Evolutionary conservation across 2,888 invertebrate genomes (phyloP), one percentile per base, ranked within the genome.

Genomic region (Agrochola macilenta): DNA sequence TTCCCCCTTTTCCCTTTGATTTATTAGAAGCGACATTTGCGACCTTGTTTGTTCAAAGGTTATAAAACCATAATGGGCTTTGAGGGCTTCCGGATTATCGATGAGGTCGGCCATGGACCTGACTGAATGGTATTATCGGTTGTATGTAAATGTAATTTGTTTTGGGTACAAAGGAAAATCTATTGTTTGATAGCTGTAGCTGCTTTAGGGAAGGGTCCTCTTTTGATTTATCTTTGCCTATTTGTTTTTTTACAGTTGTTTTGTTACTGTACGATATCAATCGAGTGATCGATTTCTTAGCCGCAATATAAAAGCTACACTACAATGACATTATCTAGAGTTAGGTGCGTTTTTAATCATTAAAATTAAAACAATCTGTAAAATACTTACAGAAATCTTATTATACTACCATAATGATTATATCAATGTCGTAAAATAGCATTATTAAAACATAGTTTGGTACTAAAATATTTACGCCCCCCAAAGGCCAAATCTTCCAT

Each of bases 21-120:
- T 93, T 93, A 94, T 94, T 91, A 91, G 75, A 84, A 88, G 84
- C 88, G 91, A 91, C 91, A 89, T 87, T 88, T 88, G 87, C 81
- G 91, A 90, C 89, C 89, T 90, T 90, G 91, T 91, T 91, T 90
- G 86, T 89, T 77, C 73, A 87, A 87, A 79, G 87, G 85, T 88
- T 90, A 84, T 85, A 86, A 85, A 90, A 89, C 83, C 87, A 87
- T 86, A 83, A 89, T 85, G 73, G 78, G 68, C 83, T 83, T 79
- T 61, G 61, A 85, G 74, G 79, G 87, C 78, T 89, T 88, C 79
- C 61, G 74, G 69, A 63, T 81, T 89, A 82, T 88, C 86, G 88
- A 88, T 82, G 84, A 78, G 66, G 71, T 66, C 52, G 39, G 64
- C 75, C 65, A 60, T 68, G 69, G 64, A 54, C 69, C 61, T 75